Evolutionary conservation across 2,888 invertebrate genomes (phyloP).

Genomic region (Polyommatus iphigenia): DNA sequence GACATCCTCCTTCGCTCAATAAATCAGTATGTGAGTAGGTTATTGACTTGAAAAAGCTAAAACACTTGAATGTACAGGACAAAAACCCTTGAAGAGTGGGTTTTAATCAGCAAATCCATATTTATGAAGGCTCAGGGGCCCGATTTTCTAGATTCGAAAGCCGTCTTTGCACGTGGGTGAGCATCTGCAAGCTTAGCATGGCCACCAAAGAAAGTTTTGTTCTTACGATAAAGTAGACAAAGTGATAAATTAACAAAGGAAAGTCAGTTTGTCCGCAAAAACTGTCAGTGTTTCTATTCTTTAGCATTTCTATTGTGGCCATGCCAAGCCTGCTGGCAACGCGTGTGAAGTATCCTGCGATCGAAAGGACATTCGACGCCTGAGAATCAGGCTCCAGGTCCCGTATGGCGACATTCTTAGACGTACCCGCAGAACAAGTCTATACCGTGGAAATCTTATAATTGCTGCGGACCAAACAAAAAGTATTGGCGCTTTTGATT

Average conservation of each 20-base stretch:
- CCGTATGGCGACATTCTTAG: conserved; percentile 69
- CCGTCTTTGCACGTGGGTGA: too few species aligned
- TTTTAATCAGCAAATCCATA: conserved; percentile 72
- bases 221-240: too few species aligned
- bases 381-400: conserved; percentile 44
- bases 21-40: conserved; percentile 15
- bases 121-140: conserved; percentile 57
- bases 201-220: too few species aligned
- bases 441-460: conserved; percentile 41
- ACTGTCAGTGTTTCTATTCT: too few species aligned
- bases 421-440: conserved; percentile 46
- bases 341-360: background rate
- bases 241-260: too few species aligned
- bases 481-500: conserved; percentile 38
- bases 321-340: too few species aligned
- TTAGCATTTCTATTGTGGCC: too few species aligned
- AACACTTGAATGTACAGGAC: conserved; percentile 18
- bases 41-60: conserved; percentile 18
- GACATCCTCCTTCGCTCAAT: background rate
- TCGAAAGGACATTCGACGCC: background rate
- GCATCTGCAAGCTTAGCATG: too few species aligned
- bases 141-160: background rate
- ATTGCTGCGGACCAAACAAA: conserved; percentile 41
- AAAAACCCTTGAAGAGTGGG: conserved; percentile 43
- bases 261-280: too few species aligned